Base-by-base conservation (phyloP, 2,888 invertebrate species). In the Cephus sareptanus region DNA sequence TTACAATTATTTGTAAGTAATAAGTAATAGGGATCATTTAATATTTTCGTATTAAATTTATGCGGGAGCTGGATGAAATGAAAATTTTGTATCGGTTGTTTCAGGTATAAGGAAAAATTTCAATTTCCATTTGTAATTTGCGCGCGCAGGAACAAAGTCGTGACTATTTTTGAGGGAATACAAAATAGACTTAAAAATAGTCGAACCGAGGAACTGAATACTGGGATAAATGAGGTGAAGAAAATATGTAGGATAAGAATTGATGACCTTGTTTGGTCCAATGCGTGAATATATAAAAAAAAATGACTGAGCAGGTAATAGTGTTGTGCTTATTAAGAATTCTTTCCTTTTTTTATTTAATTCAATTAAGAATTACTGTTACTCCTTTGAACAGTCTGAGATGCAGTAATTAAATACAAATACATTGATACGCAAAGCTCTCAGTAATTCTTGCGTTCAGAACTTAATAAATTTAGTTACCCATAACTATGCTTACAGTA, bases 41-140 rank as follows among this genome's bases (percentile, higher is more conserved):
- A 23, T 56, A 56, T 56, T 56, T 9, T 23, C 23, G 2, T 6
- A 23, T 56, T 56, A 56, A 23, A 56, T 56, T 23, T 56, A 56
- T 23, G 9, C 1, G 23, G 23, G 56, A 23, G 23, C 56, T 56
- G 23, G 1, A 56, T 88, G 34, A 82, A 80, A 37, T 76, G 78
- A 11, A 77, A 31, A 3, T 34, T 31, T 13, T 40, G 2, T 56
- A 33, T 77, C 34, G 71, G 35, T 56, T 34, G 81, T 92, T 92
- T 31, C 91, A 94, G 94, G 82, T 95, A 95, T 86, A 94, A 93
- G 89, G 88, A 91, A 4, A 95, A 94, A 88, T 95, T 95, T 88
- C 93, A 93, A 35, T 95, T 95, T 87, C 95, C 95, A 1, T 95
- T 95, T 88, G 93, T 95, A 75, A 94, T 95, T 81, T 95, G 95